Conservation (phyloP, 2,113 vertebrate species). For the Crotalus horridus region DNA sequence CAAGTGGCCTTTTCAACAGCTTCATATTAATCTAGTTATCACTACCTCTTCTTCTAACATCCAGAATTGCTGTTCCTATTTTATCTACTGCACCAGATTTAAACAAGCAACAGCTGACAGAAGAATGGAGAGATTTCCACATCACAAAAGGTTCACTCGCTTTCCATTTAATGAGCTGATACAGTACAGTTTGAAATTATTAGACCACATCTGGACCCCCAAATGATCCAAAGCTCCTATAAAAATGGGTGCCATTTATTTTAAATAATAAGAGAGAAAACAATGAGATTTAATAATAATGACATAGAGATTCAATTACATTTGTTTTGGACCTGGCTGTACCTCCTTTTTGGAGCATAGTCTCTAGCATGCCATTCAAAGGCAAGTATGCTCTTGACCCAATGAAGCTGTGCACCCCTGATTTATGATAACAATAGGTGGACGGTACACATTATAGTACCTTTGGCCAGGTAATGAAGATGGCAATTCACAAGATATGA, state of each 20-base stretch:
- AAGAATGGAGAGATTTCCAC: not conserved
- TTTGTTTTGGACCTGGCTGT: not conserved
- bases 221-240: not conserved
- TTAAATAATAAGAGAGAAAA: not conserved
- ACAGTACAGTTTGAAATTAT: not conserved
- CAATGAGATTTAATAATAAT: not conserved
- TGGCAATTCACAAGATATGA: not conserved
- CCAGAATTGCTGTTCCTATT: accelerated
- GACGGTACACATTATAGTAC: not conserved
- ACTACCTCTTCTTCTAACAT: not conserved
- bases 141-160: not conserved
- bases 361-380: not conserved
- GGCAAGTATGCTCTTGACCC: not conserved
- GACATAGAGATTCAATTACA: not conserved
- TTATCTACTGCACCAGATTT: not conserved
- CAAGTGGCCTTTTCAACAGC: constrained; percentile 34
- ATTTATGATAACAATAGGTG: not conserved
- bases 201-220: not conserved
- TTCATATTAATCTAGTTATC: constrained; percentile 9
- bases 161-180: not conserved
- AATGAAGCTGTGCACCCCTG: not conserved
- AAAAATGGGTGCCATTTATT: not conserved
- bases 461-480: not conserved
- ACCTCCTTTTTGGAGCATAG: not conserved
- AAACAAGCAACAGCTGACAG: not conserved